These are phyloP conservation scores for Sinodicranocentrus sp. DNA, from an alignment of 2,888 invertebrate species.

Conservation along the genomic window DNA sequence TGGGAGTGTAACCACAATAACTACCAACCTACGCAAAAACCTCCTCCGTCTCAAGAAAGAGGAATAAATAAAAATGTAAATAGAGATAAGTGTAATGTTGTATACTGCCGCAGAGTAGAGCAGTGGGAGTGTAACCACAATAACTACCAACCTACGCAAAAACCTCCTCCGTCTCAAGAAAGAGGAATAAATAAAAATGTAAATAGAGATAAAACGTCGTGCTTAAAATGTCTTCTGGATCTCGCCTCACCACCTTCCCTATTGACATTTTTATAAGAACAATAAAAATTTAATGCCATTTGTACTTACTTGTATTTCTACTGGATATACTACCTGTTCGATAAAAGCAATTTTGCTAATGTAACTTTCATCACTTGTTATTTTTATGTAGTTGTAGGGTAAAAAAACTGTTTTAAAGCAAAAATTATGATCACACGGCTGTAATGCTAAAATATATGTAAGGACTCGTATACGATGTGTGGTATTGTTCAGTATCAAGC, in stretches of 20 bases:
- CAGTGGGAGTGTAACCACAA: neutral
- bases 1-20: neutral
- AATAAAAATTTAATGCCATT: slow-evolving; percentile 49
- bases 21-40: slow-evolving; percentile 53
- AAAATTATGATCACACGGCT: too few species aligned
- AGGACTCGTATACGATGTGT: too few species aligned
- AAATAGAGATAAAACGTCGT: slow-evolving; percentile 32
- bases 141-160: slow-evolving; percentile 54
- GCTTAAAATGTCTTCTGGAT: slow-evolving; percentile 1
- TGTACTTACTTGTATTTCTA: slow-evolving; percentile 27
- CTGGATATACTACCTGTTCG: slow-evolving; percentile 4
- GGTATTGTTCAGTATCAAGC: too few species aligned
- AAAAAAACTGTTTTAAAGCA: slow-evolving; percentile 8
- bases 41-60: neutral
- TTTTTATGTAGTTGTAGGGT: neutral
- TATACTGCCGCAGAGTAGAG: neutral
- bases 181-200: neutral
- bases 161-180: neutral
- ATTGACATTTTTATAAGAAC: too few species aligned
- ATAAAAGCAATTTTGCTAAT: slow-evolving; percentile 55
- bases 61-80: neutral
- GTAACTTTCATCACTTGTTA: slow-evolving; percentile 48
- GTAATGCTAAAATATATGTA: neutral
- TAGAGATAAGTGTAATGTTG: neutral
- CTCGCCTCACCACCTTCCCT: too few species aligned